Base-by-base conservation (phyloP, 2,888 invertebrate genomes). In the Platerodrilus igneus region DNA sequence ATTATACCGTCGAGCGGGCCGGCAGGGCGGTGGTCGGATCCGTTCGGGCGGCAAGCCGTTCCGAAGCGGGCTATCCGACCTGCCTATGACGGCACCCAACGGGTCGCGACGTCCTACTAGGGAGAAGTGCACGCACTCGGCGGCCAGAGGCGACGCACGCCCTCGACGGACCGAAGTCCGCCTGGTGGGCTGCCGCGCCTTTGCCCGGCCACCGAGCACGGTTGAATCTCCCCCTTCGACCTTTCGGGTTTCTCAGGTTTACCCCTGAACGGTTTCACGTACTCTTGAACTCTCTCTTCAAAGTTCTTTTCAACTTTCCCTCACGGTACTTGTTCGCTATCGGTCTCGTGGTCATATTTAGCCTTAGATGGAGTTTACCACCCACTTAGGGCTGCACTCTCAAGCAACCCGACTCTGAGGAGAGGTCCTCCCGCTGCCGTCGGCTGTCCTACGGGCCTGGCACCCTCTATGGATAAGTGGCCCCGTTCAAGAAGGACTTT, bases 271-370 rank as follows among this genome's bases (percentile, higher is more conserved):
- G 70, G 69, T 73, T 74, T 75, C 60, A 60, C 57, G 56, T 51
- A 67, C 72, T 72, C 58, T 74, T 73, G 64, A 70, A 72, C 70
- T 71, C 71, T 71, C 71, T 57, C 56, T 53, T 53, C 56, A 52
- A 56, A 55, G 57, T 57, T 48, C 53, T 54, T 58, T 57, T 58
- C 57, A 57, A 56, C 53, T 58, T 60, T 58, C 53, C 54, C 56
- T 60, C 56, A 56, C 70, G 70, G 73, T 74, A 75, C 74, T 75
- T 74, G 67, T 69, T 71, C 69, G 74, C 75, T 77, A 77, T 78
- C 74, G 75, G 74, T 72, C 73, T 75, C 71, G 69, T n/a, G n/a
- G 66, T 63, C 51, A 68, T 76, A 76, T 76, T 77, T 76, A 68
- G 68, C 63, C 63, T 68, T 67, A 65, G 64, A 66, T 62, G 64